Conservation (phyloP, 2,888 invertebrate genomes). For the Vannuccia rotundouncinata region DNA sequence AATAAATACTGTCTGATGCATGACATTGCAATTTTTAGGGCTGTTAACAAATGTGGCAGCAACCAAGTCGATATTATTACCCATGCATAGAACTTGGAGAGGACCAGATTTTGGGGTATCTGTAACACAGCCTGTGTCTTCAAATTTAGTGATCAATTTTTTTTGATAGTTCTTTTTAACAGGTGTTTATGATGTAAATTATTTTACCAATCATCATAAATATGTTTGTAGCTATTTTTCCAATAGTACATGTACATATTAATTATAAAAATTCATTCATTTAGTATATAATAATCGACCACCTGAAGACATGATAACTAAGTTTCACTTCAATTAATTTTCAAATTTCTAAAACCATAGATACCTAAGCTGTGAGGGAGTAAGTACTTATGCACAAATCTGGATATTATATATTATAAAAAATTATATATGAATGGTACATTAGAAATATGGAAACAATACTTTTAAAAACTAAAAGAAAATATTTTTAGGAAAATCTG, state of each 20-base stretch:
- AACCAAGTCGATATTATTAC: neutral
- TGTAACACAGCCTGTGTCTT: constrained; percentile 8
- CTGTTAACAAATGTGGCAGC: constrained; percentile 5
- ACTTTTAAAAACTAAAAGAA: too few relatives aligned
- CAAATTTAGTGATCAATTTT: constrained; percentile 5
- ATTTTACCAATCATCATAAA: neutral
- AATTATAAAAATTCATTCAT: neutral
- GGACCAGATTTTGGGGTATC: constrained; percentile 7
- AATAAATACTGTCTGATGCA: too few relatives aligned
- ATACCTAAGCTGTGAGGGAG: too few relatives aligned
- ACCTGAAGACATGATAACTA: too few relatives aligned
- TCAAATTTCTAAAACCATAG: too few relatives aligned
- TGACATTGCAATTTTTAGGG: neutral
- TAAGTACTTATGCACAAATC: too few relatives aligned
- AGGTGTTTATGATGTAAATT: neutral
- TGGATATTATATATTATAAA: too few relatives aligned
- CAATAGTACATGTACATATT: neutral
- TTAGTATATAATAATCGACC: too few relatives aligned
- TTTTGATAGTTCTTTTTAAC: neutral
- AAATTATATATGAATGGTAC: too few relatives aligned
- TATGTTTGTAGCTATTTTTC: neutral
- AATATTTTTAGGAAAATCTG: too few relatives aligned
- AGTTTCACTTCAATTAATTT: too few relatives aligned
- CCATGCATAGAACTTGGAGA: neutral
- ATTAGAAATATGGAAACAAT: too few relatives aligned